Base-by-base conservation (phyloP, 2,888 invertebrate species). In the Conistra vaccinii region DNA sequence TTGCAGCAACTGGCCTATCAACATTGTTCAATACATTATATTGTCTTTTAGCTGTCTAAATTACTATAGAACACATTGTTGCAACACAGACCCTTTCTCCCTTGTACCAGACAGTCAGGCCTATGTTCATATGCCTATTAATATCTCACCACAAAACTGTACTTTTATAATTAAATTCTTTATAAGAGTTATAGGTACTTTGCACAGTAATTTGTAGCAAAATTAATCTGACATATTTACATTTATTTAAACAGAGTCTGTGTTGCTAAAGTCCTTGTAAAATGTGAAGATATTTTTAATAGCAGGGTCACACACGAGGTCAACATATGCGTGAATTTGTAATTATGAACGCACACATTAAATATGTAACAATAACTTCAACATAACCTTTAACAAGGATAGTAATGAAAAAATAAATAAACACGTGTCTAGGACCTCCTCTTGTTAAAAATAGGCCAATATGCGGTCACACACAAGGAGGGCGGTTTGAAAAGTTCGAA, bases 401-500 rank as follows among this genome's bases (percentile, higher is more conserved):
- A 62, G 26, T 72, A 76, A 12, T 45, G 65, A 74, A 73, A 55
- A 67, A 65, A 20, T n/a, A n/a, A n/a, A n/a, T n/a, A 42, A 73
- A 58, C 72, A 77, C 79, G 79, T 86, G 73, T 83, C 42, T 60
- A 51, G 14, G 69, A 76, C 67, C 67, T 81, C 62, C 68, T 73
- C 76, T 73, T 63, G n/a, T 35, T 68, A 76, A 32, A 55, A 67
- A 75, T 79, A 87, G 88, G 89, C 87, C 88, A 89, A 86, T 81
- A 83, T 79, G 83, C 87, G 85, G 87, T 85, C 87, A 92, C 88
- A 81, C 81, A 82, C 86, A 87, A 85, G 85, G 88, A 87, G 85
- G 78, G 66, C 89, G 88, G 90, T 90, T 89, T 89, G 91, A 93
- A 45, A 92, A 92, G 89, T 90, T 88, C 89, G 84, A 87, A 89